Conservation (phyloP, 2,113 vertebrate genomes). For the Haemorhous mexicanus region DNA sequence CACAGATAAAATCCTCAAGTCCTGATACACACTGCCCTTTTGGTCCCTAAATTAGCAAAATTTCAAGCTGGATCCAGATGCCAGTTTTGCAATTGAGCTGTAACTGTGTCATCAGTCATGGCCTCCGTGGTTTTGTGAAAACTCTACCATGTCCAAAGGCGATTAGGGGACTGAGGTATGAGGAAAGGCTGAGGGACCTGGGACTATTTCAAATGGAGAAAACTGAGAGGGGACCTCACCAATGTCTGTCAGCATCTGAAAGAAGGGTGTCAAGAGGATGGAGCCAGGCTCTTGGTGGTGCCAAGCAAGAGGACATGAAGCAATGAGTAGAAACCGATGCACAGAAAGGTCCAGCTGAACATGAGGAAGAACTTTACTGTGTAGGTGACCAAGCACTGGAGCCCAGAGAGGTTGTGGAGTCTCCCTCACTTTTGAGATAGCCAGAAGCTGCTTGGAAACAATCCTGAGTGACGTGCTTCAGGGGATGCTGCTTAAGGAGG, state of each 20-base stretch:
- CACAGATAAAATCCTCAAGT: not conserved
- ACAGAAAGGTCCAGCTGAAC: not conserved
- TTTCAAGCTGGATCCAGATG: not conserved
- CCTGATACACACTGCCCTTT: not conserved
- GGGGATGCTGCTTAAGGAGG: not conserved
- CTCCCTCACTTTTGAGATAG: not conserved
- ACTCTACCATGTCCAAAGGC: not conserved
- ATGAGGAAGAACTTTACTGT: not conserved
- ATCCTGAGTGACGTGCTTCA: fast-evolving
- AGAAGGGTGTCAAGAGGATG: not conserved
- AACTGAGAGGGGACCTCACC: not conserved
- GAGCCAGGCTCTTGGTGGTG: not conserved
- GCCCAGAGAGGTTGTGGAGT: not conserved
- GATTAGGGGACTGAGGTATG: not conserved
- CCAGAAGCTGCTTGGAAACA: not conserved
- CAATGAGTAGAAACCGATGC: not conserved
- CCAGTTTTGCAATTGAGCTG: not conserved
- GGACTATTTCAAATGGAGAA: not conserved
- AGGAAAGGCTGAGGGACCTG: not conserved
- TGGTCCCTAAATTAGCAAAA: not conserved
- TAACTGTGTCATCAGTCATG: not conserved
- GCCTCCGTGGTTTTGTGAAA: not conserved
- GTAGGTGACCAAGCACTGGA: not conserved
- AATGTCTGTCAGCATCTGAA: not conserved
- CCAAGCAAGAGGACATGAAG: not conserved